phyloP scores from a whole-genome alignment of 1,140 invertebrate species.

The Drosophila pallidifrons region DNA sequence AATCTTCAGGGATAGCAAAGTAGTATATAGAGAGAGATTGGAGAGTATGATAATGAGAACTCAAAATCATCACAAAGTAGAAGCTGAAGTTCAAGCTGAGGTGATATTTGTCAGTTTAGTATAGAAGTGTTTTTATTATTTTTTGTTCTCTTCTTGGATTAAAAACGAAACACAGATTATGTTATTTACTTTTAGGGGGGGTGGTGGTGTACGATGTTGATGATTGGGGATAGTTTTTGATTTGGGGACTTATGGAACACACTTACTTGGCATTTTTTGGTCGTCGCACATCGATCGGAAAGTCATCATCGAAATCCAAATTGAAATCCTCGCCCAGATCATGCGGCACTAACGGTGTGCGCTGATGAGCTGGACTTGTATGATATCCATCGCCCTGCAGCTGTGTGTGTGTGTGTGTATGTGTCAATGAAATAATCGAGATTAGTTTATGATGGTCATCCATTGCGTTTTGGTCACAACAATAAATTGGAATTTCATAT shows the following conservation, averaged over 20 bases:
- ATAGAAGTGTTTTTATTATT: slow-evolving; percentile 7
- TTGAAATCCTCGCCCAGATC: slow-evolving; percentile 86
- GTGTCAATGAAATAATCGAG: neutral
- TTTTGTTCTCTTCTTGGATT: neutral
- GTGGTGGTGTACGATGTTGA: neutral
- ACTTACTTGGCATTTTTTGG: slow-evolving; percentile 96
- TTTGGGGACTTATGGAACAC: slow-evolving; percentile 55
- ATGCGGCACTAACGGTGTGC: slow-evolving; percentile 88
- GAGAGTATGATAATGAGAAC: slow-evolving; percentile 7
- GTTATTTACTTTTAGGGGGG: neutral
- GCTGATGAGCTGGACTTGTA: slow-evolving; percentile 91
- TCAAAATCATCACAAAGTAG: slow-evolving; percentile 15
- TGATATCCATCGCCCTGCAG: slow-evolving; percentile 92
- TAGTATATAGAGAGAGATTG: slow-evolving; percentile 3
- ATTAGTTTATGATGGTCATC: neutral
- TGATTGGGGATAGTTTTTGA: neutral
- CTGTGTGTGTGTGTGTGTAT: slow-evolving; percentile 80
- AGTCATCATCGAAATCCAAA: slow-evolving; percentile 86
- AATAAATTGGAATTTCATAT: slow-evolving; percentile 80
- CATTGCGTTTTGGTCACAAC: slow-evolving; percentile 27
- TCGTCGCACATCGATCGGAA: slow-evolving; percentile 84
- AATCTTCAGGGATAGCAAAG: neutral
- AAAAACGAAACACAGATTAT: slow-evolving; percentile 23
- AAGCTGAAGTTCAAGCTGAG: slow-evolving; percentile 4
- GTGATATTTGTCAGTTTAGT: neutral